Percentiles rank a stretch among this genome's conserved stretches.
Conservation (phyloP, 2,797 vertebrate species). For the Botia almorhae region DNA sequence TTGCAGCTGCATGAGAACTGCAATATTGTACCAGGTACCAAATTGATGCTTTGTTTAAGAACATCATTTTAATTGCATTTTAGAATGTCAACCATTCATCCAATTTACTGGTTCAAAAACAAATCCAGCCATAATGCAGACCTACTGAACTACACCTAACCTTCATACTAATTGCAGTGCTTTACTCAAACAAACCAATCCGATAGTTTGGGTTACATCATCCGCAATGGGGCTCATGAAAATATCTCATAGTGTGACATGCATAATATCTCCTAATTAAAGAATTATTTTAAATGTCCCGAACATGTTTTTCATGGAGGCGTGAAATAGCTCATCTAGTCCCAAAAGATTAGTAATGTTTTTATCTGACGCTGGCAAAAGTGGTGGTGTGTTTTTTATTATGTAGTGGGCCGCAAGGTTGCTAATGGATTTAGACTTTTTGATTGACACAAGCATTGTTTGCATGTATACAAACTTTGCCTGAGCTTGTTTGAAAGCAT, state of each 20-base stretch:
- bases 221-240: constrained; percentile 51
- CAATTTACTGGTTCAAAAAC: constrained; percentile 31
- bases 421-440: constrained; percentile 84
- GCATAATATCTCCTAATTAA: constrained; percentile 76
- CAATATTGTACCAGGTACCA: neutral
- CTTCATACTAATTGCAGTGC: constrained; percentile 43
- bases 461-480: constrained; percentile 73
- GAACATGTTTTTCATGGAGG: constrained; percentile 68
- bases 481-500: constrained; percentile 72
- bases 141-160: constrained; percentile 44
- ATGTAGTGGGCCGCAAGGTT: constrained; percentile 76
- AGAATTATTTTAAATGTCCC: constrained; percentile 73
- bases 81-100: constrained; percentile 20
- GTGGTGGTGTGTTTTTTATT: constrained; percentile 77
- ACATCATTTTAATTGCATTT: constrained; percentile 23
- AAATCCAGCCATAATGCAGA: constrained; percentile 41
- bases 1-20: neutral
- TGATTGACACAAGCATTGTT: constrained; percentile 66
- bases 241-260: constrained; percentile 56
- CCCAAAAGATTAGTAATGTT: constrained; percentile 80
- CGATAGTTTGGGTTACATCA: constrained; percentile 53
- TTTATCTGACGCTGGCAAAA: constrained; percentile 77
- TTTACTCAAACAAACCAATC: constrained; percentile 39
- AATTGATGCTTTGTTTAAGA: neutral
- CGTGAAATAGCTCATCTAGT: constrained; percentile 74